Conservation (phyloP, 2,113 vertebrate genomes). For the Clinocottus analis region DNA sequence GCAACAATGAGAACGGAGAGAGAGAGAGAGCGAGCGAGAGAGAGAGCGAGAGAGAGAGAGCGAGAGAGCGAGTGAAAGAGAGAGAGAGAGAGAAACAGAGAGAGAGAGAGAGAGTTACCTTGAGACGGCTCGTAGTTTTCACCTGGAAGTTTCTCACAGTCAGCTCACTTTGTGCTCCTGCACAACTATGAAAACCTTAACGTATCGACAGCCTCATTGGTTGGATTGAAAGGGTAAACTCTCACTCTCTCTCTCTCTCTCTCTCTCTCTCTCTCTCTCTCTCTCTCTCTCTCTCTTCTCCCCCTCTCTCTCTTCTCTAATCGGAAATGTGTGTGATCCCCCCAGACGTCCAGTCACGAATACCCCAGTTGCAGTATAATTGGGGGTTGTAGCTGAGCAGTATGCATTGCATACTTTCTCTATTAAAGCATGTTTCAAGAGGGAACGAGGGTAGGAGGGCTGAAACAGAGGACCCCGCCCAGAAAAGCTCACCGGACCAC, state of each 20-base stretch:
- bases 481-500: constrained; percentile 71
- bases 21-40: neutral
- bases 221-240: constrained; percentile 68
- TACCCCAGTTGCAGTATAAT: constrained; percentile 80
- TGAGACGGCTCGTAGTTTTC: constrained; percentile 62
- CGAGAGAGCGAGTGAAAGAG: neutral
- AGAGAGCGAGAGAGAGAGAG: too few relatives aligned
- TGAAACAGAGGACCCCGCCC: constrained; percentile 72
- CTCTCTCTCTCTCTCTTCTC: constrained; percentile 24
- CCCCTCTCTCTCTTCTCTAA: too few relatives aligned
- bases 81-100: too few relatives aligned
- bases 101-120: constrained; percentile 52
- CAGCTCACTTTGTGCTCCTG: constrained; percentile 61
- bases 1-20: constrained; percentile 9
- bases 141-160: constrained; percentile 70
- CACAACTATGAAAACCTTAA: constrained; percentile 70
- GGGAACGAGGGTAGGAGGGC: constrained; percentile 65
- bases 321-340: constrained; percentile 81
- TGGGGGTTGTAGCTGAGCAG: constrained; percentile 73
- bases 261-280: constrained; percentile 10
- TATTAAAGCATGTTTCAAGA: constrained; percentile 83
- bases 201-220: constrained; percentile 73
- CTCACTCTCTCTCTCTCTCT: constrained; percentile 41
- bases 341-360: constrained; percentile 77
- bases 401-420: constrained; percentile 83